Percentiles rank a stretch among this genome's conserved stretches.
Evolutionary conservation across 2,113 vertebrate species (phyloP).

Genomic region (Daphoenositta chrysoptera): DNA sequence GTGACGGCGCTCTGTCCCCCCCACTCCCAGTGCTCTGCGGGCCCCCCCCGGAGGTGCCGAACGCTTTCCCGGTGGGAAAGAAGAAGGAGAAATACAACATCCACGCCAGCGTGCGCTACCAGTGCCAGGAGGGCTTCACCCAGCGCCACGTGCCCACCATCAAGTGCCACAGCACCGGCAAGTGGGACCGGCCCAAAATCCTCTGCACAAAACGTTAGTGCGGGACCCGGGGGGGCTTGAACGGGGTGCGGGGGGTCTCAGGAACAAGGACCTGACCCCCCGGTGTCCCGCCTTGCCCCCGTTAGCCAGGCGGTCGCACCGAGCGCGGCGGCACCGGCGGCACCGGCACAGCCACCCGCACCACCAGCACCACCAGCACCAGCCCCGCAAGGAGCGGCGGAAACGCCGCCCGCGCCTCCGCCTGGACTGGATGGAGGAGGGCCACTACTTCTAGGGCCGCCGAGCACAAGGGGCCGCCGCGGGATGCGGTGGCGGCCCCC

Average conservation of each 20-base stretch:
- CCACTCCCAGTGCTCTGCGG: constrained; percentile 82
- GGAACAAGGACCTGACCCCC: fast-evolving
- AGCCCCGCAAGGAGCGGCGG: constrained; percentile 83
- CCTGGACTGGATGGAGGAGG: constrained; percentile 65
- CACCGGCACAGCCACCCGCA: constrained; percentile 82
- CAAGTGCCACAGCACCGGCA: constrained; percentile 88
- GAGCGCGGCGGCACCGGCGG: constrained; percentile 85
- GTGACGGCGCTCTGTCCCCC: background rate
- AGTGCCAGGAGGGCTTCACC: constrained; percentile 86
- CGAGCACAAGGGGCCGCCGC: constrained; percentile 27
- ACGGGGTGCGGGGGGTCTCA: too few relatives aligned
- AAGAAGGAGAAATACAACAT: constrained; percentile 87
- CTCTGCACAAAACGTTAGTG: constrained; percentile 93
- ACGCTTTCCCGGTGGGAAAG: constrained; percentile 83
- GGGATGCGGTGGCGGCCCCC: background rate
- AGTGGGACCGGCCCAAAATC: constrained; percentile 92
- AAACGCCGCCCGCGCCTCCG: constrained; percentile 77
- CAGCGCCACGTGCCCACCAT: constrained; percentile 88
- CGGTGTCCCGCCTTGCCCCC: background rate
- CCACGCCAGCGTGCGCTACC: constrained; percentile 89
- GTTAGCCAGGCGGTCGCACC: constrained; percentile 85
- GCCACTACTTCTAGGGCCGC: constrained; percentile 67
- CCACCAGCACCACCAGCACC: constrained; percentile 84
- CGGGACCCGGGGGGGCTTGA: fast-evolving
- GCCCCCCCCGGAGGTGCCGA: constrained; percentile 84